A percentile compares a stretch with the other conserved stretches of the same genome.
phyloP scores from a whole-genome alignment of 2,113 vertebrate species.

The Ginglymostoma cirratum region DNA sequence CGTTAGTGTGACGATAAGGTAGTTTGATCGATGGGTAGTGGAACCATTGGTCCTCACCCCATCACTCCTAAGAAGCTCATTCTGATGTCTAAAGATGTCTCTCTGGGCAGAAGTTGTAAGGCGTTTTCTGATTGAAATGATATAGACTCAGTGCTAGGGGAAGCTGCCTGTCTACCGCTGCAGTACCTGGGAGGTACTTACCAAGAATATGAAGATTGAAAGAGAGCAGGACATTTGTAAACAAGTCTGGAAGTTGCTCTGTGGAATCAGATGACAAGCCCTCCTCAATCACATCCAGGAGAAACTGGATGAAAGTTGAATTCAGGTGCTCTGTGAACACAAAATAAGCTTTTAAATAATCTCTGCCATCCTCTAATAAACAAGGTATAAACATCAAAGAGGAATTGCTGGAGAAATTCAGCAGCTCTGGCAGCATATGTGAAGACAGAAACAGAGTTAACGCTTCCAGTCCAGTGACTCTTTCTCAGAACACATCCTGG shows the following conservation, averaged over 20 bases:
- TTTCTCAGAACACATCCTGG: too few relatives aligned
- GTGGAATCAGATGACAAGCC: constrained; percentile 82
- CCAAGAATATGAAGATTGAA: constrained; percentile 91
- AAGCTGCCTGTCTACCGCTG: not conserved
- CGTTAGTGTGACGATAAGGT: too few relatives aligned
- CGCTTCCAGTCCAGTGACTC: too few relatives aligned
- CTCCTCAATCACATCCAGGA: constrained; percentile 83
- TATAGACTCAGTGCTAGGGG: not conserved
- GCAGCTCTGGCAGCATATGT: too few relatives aligned
- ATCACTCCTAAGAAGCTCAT: not conserved
- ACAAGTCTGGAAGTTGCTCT: constrained; percentile 88
- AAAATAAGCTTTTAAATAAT: not conserved
- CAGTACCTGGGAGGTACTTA: constrained; percentile 43
- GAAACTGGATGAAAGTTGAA: constrained; percentile 78
- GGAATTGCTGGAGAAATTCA: too few relatives aligned
- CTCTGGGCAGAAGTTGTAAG: not conserved
- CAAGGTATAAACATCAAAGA: not conserved
- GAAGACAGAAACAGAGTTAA: too few relatives aligned
- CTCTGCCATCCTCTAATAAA: not conserved
- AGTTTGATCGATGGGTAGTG: not conserved
- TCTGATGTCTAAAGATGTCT: not conserved
- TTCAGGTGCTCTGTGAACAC: constrained; percentile 79
- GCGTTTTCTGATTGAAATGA: not conserved
- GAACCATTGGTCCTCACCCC: not conserved
- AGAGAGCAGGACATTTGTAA: constrained; percentile 81